These are phyloP conservation scores for Holotrichia oblita DNA, from an alignment of 1,140 invertebrate genomes.

Conservation along the genomic window DNA sequence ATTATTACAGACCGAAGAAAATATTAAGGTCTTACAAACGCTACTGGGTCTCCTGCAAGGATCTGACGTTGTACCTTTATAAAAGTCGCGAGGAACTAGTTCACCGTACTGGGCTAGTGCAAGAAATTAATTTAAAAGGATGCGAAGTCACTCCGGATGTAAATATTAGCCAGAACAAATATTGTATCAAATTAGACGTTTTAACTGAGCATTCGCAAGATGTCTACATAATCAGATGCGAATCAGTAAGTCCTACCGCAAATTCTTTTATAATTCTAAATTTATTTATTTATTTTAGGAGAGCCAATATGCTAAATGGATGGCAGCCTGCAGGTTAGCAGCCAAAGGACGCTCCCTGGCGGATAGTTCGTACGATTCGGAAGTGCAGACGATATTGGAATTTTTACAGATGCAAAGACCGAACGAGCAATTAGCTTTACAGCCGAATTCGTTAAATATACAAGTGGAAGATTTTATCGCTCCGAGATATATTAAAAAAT, in stretches of 20 bases:
- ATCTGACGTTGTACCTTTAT: constrained; percentile 85
- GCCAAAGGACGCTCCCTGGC: constrained; percentile 94
- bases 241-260: constrained; percentile 79
- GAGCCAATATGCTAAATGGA: constrained; percentile 97
- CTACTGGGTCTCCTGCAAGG: constrained; percentile 91
- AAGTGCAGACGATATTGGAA: constrained; percentile 88
- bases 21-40: constrained; percentile 92
- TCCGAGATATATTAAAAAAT: constrained; percentile 83
- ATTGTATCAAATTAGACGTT: constrained; percentile 94
- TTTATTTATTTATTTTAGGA: too few species aligned
- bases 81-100: constrained; percentile 81
- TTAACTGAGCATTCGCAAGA: constrained; percentile 94
- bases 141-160: constrained; percentile 98
- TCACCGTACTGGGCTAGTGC: constrained; percentile 66
- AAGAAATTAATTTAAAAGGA: constrained; percentile 80
- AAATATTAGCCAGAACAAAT: constrained; percentile 89
- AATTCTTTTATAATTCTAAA: too few species aligned
- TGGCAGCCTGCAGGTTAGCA: constrained; percentile 95
- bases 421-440: constrained; percentile 71
- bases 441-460: constrained; percentile 82
- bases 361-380: constrained; percentile 91
- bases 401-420: constrained; percentile 93
- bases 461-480: constrained; percentile 90
- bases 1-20: constrained; percentile 80
- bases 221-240: constrained; percentile 91